Percentiles rank a stretch among this genome's conserved stretches.
Conservation (phyloP, 1,140 invertebrate genomes). For the Pentalonia nigronervosa region DNA sequence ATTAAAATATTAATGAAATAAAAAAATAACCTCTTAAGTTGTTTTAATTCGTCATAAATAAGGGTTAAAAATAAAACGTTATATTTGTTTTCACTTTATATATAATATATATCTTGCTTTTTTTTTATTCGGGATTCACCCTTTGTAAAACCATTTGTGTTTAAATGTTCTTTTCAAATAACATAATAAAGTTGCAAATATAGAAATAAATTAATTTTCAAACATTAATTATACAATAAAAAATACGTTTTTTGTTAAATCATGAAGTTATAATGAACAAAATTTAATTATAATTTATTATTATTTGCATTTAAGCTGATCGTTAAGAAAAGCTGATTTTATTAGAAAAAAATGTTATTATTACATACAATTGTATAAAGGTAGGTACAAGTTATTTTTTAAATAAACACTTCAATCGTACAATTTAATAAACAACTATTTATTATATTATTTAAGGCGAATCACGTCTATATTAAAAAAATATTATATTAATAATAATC, state of each 20-base stretch:
- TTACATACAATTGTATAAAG: neutral
- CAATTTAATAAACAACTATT: neutral
- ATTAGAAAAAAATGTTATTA: neutral
- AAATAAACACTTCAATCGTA: neutral
- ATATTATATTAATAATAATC: too few relatives aligned
- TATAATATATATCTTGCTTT: neutral
- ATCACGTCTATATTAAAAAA: too few relatives aligned
- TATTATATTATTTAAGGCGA: neutral
- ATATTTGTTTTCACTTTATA: neutral
- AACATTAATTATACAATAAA: neutral
- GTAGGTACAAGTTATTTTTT: neutral
- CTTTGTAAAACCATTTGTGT: constrained; percentile 18
- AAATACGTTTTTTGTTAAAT: neutral
- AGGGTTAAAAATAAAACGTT: neutral
- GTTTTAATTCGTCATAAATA: neutral
- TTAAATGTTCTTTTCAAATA: neutral
- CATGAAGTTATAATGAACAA: neutral
- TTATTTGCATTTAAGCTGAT: neutral
- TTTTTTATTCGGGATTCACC: too few relatives aligned
- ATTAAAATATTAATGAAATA: neutral
- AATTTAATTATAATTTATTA: neutral
- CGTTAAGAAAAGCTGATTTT: neutral
- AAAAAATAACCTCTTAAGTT: neutral
- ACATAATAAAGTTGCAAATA: neutral
- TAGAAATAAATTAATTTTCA: constrained; percentile 13